Evolutionary conservation across 2,797 vertebrate species (phyloP).

Genomic region (Sebastes ruberrimus): DNA sequence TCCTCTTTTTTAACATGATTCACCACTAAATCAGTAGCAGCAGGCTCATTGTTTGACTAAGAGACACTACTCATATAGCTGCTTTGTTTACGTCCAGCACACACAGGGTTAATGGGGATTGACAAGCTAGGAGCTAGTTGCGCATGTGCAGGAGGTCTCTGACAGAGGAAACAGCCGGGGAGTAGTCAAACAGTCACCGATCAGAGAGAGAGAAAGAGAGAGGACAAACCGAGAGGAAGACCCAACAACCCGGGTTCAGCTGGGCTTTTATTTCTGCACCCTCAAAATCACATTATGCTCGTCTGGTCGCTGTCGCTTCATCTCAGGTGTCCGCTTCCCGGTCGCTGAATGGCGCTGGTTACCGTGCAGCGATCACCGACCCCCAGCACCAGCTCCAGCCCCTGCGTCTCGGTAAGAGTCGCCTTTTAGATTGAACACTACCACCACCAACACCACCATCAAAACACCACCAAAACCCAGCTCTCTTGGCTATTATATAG

Average conservation of each 20-base stretch:
- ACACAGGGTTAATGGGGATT: slow-evolving; percentile 77
- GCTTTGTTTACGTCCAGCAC: slow-evolving; percentile 68
- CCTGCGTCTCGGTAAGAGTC: slow-evolving; percentile 95
- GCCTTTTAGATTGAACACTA: slow-evolving; percentile 19
- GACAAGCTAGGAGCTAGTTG: slow-evolving; percentile 71
- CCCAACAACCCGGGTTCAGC: slow-evolving; percentile 25
- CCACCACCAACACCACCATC: not conserved
- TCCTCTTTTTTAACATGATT: not conserved
- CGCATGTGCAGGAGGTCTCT: slow-evolving; percentile 76
- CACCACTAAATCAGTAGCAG: not conserved
- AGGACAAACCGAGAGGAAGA: slow-evolving; percentile 16
- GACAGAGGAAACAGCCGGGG: slow-evolving; percentile 82
- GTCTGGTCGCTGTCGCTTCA: slow-evolving; percentile 75
- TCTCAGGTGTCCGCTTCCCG: slow-evolving; percentile 84
- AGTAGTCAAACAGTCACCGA: slow-evolving; percentile 73
- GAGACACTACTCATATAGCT: not conserved
- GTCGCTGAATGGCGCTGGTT: slow-evolving; percentile 97
- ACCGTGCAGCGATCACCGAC: slow-evolving; percentile 98
- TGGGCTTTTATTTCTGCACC: slow-evolving; percentile 55
- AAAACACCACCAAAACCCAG: not conserved
- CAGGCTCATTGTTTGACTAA: not conserved
- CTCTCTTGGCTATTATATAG: not conserved
- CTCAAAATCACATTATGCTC: slow-evolving; percentile 76
- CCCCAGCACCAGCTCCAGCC: slow-evolving; percentile 98
- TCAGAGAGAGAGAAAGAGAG: slow-evolving; percentile 49